Conservation (phyloP, 1,140 invertebrate genomes). For the Adoxophyes honmai region DNA sequence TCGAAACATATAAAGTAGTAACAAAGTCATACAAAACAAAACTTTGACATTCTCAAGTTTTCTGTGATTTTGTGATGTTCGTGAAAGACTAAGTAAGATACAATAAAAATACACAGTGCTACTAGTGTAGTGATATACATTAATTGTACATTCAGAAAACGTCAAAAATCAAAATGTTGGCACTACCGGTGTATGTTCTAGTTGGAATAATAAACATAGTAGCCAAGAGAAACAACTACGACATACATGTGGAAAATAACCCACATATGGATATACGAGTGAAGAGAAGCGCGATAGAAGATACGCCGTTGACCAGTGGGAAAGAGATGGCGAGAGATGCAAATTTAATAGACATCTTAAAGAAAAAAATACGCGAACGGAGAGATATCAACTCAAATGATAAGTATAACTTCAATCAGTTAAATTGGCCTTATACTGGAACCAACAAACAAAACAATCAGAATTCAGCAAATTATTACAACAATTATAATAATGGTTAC, state of each 20-base stretch:
- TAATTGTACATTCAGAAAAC: not conserved
- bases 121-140: not conserved
- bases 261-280: conserved; percentile 15
- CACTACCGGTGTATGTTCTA: conserved; percentile 18
- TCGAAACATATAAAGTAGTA: too few relatives aligned
- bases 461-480: not conserved
- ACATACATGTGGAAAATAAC: conserved; percentile 18
- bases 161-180: conserved; percentile 12
- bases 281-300: conserved; percentile 15
- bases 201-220: conserved; percentile 24
- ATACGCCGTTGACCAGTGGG: too few relatives aligned
- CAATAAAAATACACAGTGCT: not conserved
- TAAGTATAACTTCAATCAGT: conserved; percentile 10
- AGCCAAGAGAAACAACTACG: conserved; percentile 26
- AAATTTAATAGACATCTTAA: too few relatives aligned
- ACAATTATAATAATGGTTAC: not conserved
- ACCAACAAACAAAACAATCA: not conserved
- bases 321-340: too few relatives aligned
- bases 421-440: conserved; percentile 1
- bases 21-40: too few relatives aligned
- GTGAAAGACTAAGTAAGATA: not conserved
- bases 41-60: too few relatives aligned
- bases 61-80: not conserved
- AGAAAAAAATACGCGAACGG: too few relatives aligned
- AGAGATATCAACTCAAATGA: too few relatives aligned